Conservation (phyloP, 2,888 invertebrate species). For the Callosobruchus maculatus region DNA sequence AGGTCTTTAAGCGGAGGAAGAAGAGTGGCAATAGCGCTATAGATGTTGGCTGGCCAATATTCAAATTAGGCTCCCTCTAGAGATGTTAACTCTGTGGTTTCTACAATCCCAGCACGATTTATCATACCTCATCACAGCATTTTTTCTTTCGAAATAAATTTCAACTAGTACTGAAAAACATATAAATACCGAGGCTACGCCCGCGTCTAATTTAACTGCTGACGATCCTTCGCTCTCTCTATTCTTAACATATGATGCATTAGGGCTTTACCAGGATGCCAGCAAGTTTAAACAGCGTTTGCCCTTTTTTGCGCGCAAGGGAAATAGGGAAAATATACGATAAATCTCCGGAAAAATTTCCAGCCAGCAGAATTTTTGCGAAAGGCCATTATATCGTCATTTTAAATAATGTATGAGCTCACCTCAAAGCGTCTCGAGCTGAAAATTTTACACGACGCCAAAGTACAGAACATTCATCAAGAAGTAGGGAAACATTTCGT, state of each 20-base stretch:
- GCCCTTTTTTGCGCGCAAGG: not conserved
- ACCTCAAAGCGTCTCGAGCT: not conserved
- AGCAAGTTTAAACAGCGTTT: not conserved
- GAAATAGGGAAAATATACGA: not conserved
- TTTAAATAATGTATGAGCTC: not conserved
- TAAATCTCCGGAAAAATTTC: not conserved
- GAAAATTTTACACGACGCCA: not conserved
- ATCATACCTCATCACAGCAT: too few species aligned
- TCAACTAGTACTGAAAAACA: too few species aligned
- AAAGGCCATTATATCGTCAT: not conserved
- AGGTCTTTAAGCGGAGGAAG: too few species aligned
- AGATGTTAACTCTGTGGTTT: too few species aligned
- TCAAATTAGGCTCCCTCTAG: too few species aligned
- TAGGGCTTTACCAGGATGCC: not conserved
- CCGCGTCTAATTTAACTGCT: not conserved
- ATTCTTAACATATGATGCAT: not conserved
- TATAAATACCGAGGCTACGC: not conserved
- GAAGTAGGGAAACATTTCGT: not conserved
- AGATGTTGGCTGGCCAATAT: too few species aligned
- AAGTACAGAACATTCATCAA: not conserved
- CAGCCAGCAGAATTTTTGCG: not conserved
- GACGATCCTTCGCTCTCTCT: not conserved
- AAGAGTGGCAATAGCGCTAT: too few species aligned
- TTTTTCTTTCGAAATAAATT: too few species aligned
- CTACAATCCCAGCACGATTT: too few species aligned